Base-by-base conservation (phyloP, 2,888 invertebrate genomes). In the Pteria penguin region DNA sequence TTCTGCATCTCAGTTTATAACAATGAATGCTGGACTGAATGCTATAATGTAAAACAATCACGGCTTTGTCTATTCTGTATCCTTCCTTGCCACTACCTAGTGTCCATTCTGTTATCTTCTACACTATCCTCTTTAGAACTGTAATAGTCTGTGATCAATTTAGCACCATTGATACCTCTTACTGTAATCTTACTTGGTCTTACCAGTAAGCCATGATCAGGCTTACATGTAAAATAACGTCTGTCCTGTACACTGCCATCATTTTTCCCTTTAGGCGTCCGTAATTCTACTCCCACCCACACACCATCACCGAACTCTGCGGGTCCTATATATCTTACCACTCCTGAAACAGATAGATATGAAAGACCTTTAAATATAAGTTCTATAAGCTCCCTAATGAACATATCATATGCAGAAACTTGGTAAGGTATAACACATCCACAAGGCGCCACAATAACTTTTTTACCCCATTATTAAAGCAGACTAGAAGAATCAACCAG, bases 261-360 rank as follows among this genome's bases (percentile, higher is more conserved):
- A 76, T 92, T 91, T 79, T 90, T 91, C 62, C 92, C 92, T 74
- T 90, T 91, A 2, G 92, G 86, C 29, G 90, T 88, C 52, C 92
- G 82, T 62, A 93, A 86, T 82, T 93, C 93, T 24, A 93, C 91
- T 3, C 93, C 93, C 14, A 93, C 87, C 93, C 93, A 93, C 8
- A 92, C 86, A 2, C 93, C 93, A 27, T 92, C 93, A n/a, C 93
- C 92, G 82, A 93, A 93, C 45, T 93, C 92, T 24, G 93, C 92
- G 3, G 90, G 87, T 61, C 93, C 93, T 71, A 93, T 91, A 81
- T 91, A 93, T 31, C 90, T 85, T 18, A 93, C 89, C 18, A 89
- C 83, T 36, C 92, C 93, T 92, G 81, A 1, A 83, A 81, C 4
- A 55, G 33, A 4, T 33, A 2, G 5, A 69, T n/a, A n/a, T n/a